Percentiles rank a stretch among this genome's conserved stretches.
These are phyloP conservation scores for Thysanoteuthis rhombus DNA, from an alignment of 2,888 invertebrate genomes.

Conservation along the genomic window DNA sequence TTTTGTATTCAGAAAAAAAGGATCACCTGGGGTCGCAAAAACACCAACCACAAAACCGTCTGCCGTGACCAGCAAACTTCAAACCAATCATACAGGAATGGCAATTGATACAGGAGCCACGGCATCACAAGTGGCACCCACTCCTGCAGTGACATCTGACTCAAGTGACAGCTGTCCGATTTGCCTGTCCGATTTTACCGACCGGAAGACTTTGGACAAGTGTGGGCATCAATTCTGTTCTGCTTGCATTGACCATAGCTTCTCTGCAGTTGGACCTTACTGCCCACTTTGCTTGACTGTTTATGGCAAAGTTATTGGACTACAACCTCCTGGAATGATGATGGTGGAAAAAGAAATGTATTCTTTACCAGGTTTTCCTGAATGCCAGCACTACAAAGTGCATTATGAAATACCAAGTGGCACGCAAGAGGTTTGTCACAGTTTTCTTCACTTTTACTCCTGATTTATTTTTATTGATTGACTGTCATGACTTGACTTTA, in stretches of 20 bases:
- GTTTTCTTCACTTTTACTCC: background rate
- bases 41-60: background rate
- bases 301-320: slow-evolving; percentile 54
- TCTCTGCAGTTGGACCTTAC: slow-evolving; percentile 44
- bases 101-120: background rate
- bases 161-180: slow-evolving; percentile 44
- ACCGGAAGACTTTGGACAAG: slow-evolving; percentile 39
- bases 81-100: background rate
- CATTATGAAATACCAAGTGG: slow-evolving; percentile 60
- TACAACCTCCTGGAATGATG: slow-evolving; percentile 57
- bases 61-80: background rate
- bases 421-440: background rate
- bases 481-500: no score
- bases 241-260: slow-evolving; percentile 51
- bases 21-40: background rate
- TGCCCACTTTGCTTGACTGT: slow-evolving; percentile 58
- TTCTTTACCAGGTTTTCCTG: slow-evolving; percentile 39
- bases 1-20: background rate
- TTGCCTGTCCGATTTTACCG: slow-evolving; percentile 45
- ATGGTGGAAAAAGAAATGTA: background rate
- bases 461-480: no score
- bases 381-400: slow-evolving; percentile 43
- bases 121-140: background rate
- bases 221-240: slow-evolving; percentile 57
- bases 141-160: accelerated